Percentiles rank a stretch among this genome's conserved stretches.
phyloP scores from a whole-genome alignment of 2,888 invertebrate genomes.

The Siphlonurus alternatus region DNA sequence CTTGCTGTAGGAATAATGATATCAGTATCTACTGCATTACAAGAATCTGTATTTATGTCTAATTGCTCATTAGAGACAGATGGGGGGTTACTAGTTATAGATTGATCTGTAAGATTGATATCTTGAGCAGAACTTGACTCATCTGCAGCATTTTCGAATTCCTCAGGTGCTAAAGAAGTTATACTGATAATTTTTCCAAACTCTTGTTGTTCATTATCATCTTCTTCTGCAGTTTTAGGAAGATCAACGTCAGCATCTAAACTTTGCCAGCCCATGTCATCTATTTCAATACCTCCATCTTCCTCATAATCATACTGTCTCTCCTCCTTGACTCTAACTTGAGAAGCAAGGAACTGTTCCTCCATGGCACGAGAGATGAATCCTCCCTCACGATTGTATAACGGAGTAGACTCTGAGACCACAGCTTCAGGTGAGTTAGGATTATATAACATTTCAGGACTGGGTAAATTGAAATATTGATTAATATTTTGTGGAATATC shows the following conservation, averaged over 20 bases:
- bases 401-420: not conserved
- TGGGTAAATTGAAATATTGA: not conserved
- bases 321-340: not conserved
- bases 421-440: not conserved
- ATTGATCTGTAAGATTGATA: no score
- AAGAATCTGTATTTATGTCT: no score
- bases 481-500: no score
- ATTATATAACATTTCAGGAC: not conserved
- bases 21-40: no score
- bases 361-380: not conserved
- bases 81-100: no score
- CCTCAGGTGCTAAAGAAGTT: conserved; percentile 8
- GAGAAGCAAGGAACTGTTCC: not conserved
- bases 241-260: not conserved
- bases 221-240: not conserved
- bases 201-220: not conserved
- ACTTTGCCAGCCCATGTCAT: not conserved
- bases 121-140: not conserved
- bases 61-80: no score
- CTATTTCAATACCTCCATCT: not conserved
- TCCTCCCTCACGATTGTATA: not conserved
- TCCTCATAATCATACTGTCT: not conserved
- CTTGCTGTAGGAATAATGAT: no score
- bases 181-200: conserved; percentile 10
- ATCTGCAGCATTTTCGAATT: conserved; percentile 8